Percentiles rank a stretch among this genome's conserved stretches.
Evolutionary conservation across 2,888 invertebrate species (phyloP).

Genomic region (Hedya salicella): DNA sequence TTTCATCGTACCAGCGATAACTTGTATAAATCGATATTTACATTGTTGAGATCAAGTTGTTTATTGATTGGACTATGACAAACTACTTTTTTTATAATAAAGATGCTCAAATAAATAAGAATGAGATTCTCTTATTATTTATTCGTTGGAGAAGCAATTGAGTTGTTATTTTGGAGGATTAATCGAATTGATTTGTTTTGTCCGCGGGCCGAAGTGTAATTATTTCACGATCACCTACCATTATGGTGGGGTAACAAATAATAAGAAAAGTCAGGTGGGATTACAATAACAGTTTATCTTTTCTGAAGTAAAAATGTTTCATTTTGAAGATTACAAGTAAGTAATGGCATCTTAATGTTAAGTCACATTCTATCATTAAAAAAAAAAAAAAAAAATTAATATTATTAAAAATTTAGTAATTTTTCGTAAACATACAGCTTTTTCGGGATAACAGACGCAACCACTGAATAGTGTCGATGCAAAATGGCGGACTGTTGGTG

Average conservation of each 20-base stretch:
- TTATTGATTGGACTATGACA: constrained; percentile 36
- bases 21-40: neutral
- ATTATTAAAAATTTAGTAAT: no score
- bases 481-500: no score
- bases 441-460: no score
- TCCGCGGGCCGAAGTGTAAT: constrained; percentile 57
- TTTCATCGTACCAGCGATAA: no score
- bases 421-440: no score
- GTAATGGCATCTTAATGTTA: no score
- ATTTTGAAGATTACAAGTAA: no score
- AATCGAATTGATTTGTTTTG: constrained; percentile 57
- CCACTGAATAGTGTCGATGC: no score
- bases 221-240: constrained; percentile 65
- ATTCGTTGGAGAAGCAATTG: constrained; percentile 50
- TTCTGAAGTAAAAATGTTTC: neutral
- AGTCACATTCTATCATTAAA: no score
- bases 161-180: constrained; percentile 60
- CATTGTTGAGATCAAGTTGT: neutral
- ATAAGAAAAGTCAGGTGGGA: neutral
- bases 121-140: constrained; percentile 58
- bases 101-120: constrained; percentile 60
- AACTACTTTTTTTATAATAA: constrained; percentile 55
- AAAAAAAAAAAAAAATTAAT: no score
- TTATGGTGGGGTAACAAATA: constrained; percentile 46
- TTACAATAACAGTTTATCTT: neutral